Evolutionary conservation across 2,888 invertebrate genomes (phyloP).

Genomic region (Meiosimyza decipiens): DNA sequence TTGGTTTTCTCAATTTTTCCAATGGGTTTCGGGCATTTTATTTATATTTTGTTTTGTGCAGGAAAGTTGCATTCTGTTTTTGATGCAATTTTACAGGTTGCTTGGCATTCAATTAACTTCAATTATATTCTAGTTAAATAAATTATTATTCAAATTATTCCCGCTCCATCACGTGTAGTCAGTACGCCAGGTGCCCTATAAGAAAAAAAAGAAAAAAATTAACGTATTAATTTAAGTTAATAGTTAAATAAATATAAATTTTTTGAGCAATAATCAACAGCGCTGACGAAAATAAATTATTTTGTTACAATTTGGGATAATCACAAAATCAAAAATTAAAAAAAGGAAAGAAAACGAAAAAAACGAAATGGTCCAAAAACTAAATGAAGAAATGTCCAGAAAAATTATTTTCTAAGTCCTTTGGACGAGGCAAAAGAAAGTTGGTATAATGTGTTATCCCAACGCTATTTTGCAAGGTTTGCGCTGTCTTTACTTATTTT

Average conservation of each 20-base stretch:
- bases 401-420: no score
- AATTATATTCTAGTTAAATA: slow-evolving; percentile 63
- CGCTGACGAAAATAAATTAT: not conserved
- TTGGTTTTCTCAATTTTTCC: slow-evolving; percentile 9
- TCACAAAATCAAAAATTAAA: no score
- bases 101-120: slow-evolving; percentile 35
- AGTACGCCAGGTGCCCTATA: slow-evolving; percentile 88
- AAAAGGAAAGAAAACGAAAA: no score
- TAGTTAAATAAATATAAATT: not conserved
- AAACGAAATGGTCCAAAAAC: no score
- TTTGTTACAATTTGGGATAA: no score
- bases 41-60: not conserved
- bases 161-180: slow-evolving; percentile 89
- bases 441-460: no score
- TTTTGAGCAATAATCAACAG: slow-evolving; percentile 13
- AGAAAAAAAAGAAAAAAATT: slow-evolving; percentile 46
- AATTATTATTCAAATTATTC: slow-evolving; percentile 67
- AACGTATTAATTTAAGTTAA: slow-evolving; percentile 21
- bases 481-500: no score
- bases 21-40: not conserved
- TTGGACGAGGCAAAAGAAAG: no score
- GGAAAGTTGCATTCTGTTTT: not conserved
- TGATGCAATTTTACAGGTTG: slow-evolving; percentile 25
- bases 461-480: no score
- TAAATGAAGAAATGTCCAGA: no score